Conservation (phyloP, 1,140 invertebrate genomes). For the Megalopta genalis region DNA sequence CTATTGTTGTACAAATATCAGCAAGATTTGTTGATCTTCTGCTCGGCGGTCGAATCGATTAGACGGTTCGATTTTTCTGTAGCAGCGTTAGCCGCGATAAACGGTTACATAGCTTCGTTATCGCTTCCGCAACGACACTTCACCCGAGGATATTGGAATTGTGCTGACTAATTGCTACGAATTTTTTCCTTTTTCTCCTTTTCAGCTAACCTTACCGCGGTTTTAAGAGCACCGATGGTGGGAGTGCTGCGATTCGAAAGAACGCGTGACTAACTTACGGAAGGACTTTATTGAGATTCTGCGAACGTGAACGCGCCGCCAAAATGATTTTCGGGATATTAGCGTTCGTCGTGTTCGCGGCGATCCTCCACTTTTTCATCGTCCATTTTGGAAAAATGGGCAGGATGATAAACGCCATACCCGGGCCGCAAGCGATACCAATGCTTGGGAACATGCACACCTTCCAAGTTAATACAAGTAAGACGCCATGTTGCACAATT, state of each 20-base stretch:
- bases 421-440: conserved; percentile 57
- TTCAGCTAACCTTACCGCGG: no score
- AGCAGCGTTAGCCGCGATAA: no score
- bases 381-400: conserved; percentile 45
- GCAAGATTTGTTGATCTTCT: no score
- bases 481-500: background rate
- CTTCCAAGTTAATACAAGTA: conserved; percentile 46
- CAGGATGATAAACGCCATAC: conserved; percentile 54
- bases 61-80: no score
- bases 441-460: conserved; percentile 59
- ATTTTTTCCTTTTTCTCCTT: no score
- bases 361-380: conserved; percentile 3
- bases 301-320: no score
- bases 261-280: background rate
- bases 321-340: conserved; percentile 33
- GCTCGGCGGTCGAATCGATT: no score
- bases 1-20: no score
- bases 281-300: background rate
- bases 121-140: no score
- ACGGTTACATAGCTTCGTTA: no score
- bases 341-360: background rate
- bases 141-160: no score
- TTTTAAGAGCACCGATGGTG: background rate
- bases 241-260: background rate
- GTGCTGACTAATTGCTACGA: no score